These are phyloP conservation scores for Champsocephalus gunnari DNA, from an alignment of 2,797 vertebrate genomes.

Conservation along the genomic window DNA sequence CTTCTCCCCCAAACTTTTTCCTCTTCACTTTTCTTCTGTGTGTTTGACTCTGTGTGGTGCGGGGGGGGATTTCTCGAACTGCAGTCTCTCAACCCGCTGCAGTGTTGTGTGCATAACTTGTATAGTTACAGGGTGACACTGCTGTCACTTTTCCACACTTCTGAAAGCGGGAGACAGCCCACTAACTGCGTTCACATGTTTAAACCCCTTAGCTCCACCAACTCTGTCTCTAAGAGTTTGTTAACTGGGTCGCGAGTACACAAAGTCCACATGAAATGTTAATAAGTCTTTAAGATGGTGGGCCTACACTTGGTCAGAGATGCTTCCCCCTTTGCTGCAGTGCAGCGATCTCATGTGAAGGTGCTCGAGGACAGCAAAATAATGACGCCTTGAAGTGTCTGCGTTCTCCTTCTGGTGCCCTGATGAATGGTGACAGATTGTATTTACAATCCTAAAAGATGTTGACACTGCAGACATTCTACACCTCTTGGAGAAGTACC, in stretches of 20 bases:
- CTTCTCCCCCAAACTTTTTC: conserved; percentile 68
- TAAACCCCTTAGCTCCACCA: conserved; percentile 41
- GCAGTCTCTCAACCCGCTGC: conserved; percentile 43
- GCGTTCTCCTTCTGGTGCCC: conserved; percentile 56
- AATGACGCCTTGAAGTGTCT: conserved; percentile 72
- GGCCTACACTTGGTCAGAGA: conserved; percentile 21
- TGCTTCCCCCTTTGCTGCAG: conserved; percentile 38
- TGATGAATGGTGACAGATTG: conserved; percentile 76
- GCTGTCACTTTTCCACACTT: conserved; percentile 60
- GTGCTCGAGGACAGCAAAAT: conserved; percentile 56
- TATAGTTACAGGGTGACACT: conserved; percentile 51
- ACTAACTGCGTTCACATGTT: conserved; percentile 52
- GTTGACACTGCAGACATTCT: conserved; percentile 70
- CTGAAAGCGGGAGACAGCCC: conserved; percentile 50
- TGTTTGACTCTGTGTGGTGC: conserved; percentile 40
- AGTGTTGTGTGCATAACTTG: conserved; percentile 49
- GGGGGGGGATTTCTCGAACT: conserved; percentile 25
- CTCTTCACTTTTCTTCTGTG: conserved; percentile 49
- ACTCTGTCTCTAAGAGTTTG: conserved; percentile 46
- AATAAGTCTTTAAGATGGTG: conserved; percentile 39
- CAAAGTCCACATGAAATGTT: conserved; percentile 47
- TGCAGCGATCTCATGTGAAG: conserved; percentile 51
- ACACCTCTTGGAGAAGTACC: conserved; percentile 55
- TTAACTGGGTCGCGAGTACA: conserved; percentile 32
- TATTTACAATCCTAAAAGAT: conserved; percentile 78